These are phyloP conservation scores for Heliopora coerulea DNA, from an alignment of 92 coral and sea anemone species.

Conservation along the genomic window DNA sequence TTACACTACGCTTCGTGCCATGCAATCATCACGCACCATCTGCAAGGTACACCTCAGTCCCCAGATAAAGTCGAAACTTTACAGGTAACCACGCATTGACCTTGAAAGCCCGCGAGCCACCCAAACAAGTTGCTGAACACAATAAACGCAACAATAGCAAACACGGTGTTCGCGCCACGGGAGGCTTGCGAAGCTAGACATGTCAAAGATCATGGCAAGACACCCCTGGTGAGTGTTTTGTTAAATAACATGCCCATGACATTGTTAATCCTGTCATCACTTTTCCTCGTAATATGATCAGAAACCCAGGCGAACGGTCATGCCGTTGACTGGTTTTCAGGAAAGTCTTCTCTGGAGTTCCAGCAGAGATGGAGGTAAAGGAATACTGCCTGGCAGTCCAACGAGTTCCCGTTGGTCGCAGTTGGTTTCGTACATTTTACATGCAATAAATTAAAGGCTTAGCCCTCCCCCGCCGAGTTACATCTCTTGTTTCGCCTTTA, in stretches of 20 bases:
- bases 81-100: too few species aligned
- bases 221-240: conserved; percentile 23
- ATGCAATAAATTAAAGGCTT: conserved; percentile 14
- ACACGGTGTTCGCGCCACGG: conserved; percentile 7
- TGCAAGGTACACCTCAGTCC: too few species aligned
- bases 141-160: not conserved
- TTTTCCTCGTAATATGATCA: not conserved
- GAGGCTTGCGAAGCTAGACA: conserved; percentile 30
- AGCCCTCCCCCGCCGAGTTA: conserved; percentile 21
- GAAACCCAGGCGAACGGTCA: not conserved
- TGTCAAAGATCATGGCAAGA: conserved; percentile 9
- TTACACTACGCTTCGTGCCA: too few species aligned
- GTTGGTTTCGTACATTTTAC: conserved; percentile 8
- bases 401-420: too few species aligned
- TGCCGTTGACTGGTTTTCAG: not conserved
- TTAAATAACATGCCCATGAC: conserved; percentile 28
- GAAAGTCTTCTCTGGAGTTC: not conserved
- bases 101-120: too few species aligned
- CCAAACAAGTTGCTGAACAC: not conserved
- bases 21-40: too few species aligned
- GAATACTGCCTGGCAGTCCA: too few species aligned
- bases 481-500: conserved; percentile 29
- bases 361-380: too few species aligned
- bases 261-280: conserved; percentile 34
- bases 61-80: too few species aligned